A percentile compares a stretch with the other conserved stretches of the same genome.
Evolutionary conservation across 2,113 vertebrate genomes (phyloP).

Genomic region (Emydura subglobosa): DNA sequence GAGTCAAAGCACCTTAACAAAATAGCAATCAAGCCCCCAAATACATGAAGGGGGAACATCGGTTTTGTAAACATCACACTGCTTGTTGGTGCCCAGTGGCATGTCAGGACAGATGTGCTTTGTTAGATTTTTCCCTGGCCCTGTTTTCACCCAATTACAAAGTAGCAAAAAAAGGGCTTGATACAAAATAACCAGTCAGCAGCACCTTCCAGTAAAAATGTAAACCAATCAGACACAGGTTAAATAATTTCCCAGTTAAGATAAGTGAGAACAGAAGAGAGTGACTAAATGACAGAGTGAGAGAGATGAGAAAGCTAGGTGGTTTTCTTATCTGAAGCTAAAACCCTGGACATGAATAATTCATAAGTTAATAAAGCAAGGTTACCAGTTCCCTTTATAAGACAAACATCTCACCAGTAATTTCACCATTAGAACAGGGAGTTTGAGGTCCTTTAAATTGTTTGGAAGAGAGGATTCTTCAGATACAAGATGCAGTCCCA

Average conservation of each 20-base stretch:
- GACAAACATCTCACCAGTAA: not conserved
- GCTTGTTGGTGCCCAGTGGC: accelerated
- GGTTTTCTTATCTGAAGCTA: not conserved
- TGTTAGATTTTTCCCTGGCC: not conserved
- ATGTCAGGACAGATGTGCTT: not conserved
- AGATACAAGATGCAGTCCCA: accelerated
- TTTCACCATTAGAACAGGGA: not conserved
- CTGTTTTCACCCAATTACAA: not conserved
- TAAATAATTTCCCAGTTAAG: not conserved
- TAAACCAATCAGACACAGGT: not conserved
- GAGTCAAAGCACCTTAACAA: slow-evolving; percentile 20
- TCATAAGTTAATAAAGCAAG: not conserved
- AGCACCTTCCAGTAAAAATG: not conserved
- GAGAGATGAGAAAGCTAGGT: not conserved
- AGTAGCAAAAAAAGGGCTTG: not conserved
- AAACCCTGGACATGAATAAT: not conserved
- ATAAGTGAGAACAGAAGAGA: not conserved
- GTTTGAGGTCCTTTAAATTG: not conserved
- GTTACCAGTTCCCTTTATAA: not conserved
- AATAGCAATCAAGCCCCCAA: not conserved
- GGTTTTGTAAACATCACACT: not conserved
- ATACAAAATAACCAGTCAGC: not conserved
- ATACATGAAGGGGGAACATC: not conserved
- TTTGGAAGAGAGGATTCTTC: not conserved
- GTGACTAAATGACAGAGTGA: accelerated